These are phyloP conservation scores for Pogoniulus pusillus DNA, from an alignment of 2,797 vertebrate genomes.

Conservation along the genomic window DNA sequence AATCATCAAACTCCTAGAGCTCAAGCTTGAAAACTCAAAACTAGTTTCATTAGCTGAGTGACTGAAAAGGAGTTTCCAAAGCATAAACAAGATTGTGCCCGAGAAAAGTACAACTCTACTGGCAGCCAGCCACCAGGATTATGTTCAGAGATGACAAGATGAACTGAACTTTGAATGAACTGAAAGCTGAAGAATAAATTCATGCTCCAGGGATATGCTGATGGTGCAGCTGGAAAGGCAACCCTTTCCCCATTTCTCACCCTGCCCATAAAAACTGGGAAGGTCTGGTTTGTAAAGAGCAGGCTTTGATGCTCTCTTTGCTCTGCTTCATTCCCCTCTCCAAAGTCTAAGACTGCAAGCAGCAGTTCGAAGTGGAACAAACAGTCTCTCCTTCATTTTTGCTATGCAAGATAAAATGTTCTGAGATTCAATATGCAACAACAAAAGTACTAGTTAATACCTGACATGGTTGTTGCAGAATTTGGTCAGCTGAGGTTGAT, in stretches of 20 bases:
- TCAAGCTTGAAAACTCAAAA: background rate
- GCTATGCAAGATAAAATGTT: background rate
- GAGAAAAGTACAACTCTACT: background rate
- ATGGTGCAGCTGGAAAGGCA: background rate
- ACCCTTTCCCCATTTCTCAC: background rate
- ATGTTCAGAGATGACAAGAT: background rate
- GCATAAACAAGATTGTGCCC: background rate
- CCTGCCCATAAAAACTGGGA: background rate
- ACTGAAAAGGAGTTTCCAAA: background rate
- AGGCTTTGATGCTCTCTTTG: background rate
- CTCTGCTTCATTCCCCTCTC: background rate
- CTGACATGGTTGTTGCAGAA: conserved; percentile 98
- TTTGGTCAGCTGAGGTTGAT: conserved; percentile 93
- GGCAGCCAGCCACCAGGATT: background rate
- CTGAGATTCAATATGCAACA: background rate
- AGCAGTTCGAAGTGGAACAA: background rate
- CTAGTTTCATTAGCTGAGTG: background rate
- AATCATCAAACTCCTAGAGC: background rate
- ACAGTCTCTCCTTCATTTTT: background rate
- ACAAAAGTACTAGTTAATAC: conserved; percentile 60
- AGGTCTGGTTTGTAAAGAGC: background rate
- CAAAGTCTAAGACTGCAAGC: background rate
- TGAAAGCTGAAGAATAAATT: background rate
- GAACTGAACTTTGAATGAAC: background rate
- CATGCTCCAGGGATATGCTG: background rate